Base-by-base conservation (phyloP, 2,888 invertebrate genomes). In the Drosophila cracens region DNA sequence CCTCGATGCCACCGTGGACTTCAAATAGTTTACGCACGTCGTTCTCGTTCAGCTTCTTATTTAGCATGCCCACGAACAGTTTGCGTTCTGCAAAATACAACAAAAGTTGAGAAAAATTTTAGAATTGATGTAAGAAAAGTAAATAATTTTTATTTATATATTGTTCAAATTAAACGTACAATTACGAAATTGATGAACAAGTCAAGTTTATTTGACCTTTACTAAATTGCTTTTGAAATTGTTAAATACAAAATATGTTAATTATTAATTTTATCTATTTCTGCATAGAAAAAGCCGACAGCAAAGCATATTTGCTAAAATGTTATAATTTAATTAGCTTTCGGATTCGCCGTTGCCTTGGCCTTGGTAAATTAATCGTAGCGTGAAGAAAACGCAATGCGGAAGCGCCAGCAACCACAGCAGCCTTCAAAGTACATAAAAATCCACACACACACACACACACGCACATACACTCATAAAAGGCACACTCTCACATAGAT, bases 1-100 rank as follows among this genome's bases (percentile, higher is more conserved):
- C 99, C 94, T 99, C 99, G 91, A 99, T 99, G 73, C 97, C 96
- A 62, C 99, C 99, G 94, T 97, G 98, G 46, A 96, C 96, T 87
- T 97, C 95, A 94, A 99, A 99, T 94, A 99, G 95, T 91, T 96
- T 95, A 69, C 98, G 95, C 58, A 99, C 98, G 93, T 99, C 98
- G 93, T 97, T 97, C 94, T 99, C 99, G 85, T 96, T 96, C 92
- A 97, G 95, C 93, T 98, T 98, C 94, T 99, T 99, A 92, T 98
- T 98, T 92, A 99, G 94, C 99, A 99, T 99, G 52, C 99, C 99
- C 91, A 99, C 97, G 94, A 99, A 99, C 83, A 99, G 94, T 94
- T 99, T 99, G 91, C 99, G 96, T 94, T 99, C 99, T 98, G 95
- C 0, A 91, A 91, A 58, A 18, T 27, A 6, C 56, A 56, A 49